These are phyloP conservation scores for Rhodinocichla rosea DNA, from an alignment of 2,113 vertebrate species.

Conservation along the genomic window DNA sequence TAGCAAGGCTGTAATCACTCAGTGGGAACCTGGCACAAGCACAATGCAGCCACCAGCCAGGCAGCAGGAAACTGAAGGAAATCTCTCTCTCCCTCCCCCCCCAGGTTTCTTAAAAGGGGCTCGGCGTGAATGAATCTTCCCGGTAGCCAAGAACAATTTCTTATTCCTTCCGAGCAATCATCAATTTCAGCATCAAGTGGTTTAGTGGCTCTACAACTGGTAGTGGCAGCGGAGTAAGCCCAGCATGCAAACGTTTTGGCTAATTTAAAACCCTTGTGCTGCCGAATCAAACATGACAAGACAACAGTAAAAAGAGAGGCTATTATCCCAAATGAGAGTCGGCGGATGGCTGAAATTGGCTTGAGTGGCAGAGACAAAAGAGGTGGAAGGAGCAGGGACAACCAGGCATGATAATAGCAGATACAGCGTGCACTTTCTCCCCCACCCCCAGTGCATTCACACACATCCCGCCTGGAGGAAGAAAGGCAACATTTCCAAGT, in stretches of 20 bases:
- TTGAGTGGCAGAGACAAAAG: constrained; percentile 72
- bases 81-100: constrained; percentile 29
- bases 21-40: constrained; percentile 44
- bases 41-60: constrained; percentile 46
- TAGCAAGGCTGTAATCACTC: constrained; percentile 66
- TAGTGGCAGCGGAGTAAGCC: constrained; percentile 54
- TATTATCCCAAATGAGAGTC: constrained; percentile 75
- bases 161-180: constrained; percentile 70
- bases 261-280: constrained; percentile 78
- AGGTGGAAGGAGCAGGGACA: constrained; percentile 41
- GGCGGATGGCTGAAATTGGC: constrained; percentile 62
- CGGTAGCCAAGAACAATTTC: constrained; percentile 61
- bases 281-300: constrained; percentile 77
- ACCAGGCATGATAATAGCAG: constrained; percentile 43
- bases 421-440: neutral
- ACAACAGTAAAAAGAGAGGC: constrained; percentile 70
- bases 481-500: neutral
- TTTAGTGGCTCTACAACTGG: constrained; percentile 48
- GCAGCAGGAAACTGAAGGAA: constrained; percentile 47
- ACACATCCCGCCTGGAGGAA: neutral
- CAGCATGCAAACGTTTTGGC: constrained; percentile 71
- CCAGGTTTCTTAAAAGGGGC: constrained; percentile 50
- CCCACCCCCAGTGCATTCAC: neutral
- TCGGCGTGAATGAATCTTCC: constrained; percentile 55
- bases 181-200: constrained; percentile 74